phyloP scores from a whole-genome alignment of 2,888 invertebrate species.

The Tetragonula carbonaria region DNA sequence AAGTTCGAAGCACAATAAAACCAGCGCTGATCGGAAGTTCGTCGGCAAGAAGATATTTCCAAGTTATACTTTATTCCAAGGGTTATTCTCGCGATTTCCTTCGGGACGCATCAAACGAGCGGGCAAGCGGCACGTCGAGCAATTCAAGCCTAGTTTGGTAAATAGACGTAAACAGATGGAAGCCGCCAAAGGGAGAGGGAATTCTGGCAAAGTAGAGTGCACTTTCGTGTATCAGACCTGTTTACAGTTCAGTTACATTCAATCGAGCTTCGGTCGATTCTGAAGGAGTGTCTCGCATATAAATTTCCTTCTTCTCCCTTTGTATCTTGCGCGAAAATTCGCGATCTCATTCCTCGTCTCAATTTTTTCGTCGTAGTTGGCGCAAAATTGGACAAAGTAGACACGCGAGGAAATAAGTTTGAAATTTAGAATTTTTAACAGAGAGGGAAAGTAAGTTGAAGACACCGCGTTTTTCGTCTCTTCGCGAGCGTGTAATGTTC shows the following conservation, averaged over 20 bases:
- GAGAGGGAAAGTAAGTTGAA: not conserved
- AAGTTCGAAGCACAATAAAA: not conserved
- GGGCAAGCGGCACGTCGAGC: constrained; percentile 25
- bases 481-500: not conserved
- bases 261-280: not conserved
- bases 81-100: constrained; percentile 26
- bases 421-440: not conserved
- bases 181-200: constrained; percentile 27
- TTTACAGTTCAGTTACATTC: constrained; percentile 40
- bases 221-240: constrained; percentile 51
- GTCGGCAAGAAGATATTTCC: not conserved
- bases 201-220: constrained; percentile 47
- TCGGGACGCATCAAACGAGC: constrained; percentile 33
- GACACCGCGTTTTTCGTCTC: not conserved
- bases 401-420: not conserved
- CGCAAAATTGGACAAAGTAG: not conserved
- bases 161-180: constrained; percentile 54
- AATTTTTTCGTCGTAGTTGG: not conserved
- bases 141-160: constrained; percentile 43
- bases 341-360: not conserved
- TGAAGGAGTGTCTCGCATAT: constrained; percentile 21
- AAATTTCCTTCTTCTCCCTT: constrained; percentile 1
- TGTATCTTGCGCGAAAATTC: not conserved
- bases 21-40: not conserved
- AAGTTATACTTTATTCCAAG: constrained; percentile 8